phyloP scores from a whole-genome alignment of 2,113 vertebrate species.

The Neolamprologus brichardi region DNA sequence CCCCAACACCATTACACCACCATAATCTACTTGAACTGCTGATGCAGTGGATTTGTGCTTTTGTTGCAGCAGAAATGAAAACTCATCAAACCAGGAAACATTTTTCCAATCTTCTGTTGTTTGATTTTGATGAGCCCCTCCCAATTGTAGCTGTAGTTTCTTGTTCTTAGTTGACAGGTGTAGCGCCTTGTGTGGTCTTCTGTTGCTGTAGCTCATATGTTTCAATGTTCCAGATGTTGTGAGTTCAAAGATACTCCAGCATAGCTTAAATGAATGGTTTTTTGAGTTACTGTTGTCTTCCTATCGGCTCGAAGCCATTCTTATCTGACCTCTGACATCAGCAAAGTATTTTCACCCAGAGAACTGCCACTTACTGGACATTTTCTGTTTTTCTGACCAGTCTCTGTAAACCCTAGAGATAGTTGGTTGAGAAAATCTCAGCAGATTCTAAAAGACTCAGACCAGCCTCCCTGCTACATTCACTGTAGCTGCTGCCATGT shows the following conservation, averaged over 20 bases:
- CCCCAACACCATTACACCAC: neutral
- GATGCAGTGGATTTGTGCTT: neutral
- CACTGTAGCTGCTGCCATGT: neutral
- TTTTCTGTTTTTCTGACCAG: neutral
- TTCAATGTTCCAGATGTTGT: neutral
- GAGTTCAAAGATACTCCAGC: neutral
- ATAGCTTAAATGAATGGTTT: neutral
- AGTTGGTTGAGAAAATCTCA: neutral
- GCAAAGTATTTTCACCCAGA: neutral
- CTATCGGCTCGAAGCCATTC: neutral
- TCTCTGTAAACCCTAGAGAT: neutral
- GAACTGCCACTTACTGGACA: neutral
- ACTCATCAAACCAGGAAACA: neutral
- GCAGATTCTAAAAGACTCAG: neutral
- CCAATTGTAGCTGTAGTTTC: neutral
- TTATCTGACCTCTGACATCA: neutral
- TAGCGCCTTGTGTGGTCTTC: neutral
- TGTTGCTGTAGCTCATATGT: neutral
- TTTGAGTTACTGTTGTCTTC: neutral
- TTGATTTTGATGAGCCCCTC: neutral
- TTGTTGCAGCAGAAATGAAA: neutral
- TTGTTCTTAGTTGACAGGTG: neutral
- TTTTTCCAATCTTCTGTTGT: neutral
- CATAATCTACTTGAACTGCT: neutral
- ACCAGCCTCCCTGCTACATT: neutral